Evolutionary conservation across 2,888 invertebrate genomes (phyloP).

Genomic region (Stenchaetothrips biformis): DNA sequence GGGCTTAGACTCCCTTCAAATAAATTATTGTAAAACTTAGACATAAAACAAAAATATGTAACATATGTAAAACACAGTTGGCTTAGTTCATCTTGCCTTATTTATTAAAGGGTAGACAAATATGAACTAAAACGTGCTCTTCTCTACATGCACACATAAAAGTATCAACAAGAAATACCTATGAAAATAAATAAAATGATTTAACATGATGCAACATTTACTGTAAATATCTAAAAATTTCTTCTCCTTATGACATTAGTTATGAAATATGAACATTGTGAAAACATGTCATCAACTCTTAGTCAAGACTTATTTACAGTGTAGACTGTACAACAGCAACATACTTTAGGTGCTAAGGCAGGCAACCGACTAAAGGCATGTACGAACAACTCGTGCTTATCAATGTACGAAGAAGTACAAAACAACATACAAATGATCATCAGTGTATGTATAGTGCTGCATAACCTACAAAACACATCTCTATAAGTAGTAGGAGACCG

Average conservation of each 20-base stretch:
- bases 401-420: neutral
- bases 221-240: constrained; percentile 4
- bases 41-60: constrained; percentile 11
- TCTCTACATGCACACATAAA: neutral
- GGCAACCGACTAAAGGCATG: neutral
- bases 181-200: constrained; percentile 24
- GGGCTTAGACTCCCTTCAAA: neutral
- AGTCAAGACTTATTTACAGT: constrained; percentile 3
- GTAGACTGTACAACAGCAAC: constrained; percentile 8
- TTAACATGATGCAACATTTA: constrained; percentile 16
- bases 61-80: neutral
- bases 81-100: neutral
- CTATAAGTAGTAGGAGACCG: too few species aligned
- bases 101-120: neutral
- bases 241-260: neutral
- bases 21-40: constrained; percentile 13
- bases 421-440: neutral
- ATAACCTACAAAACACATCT: too few species aligned
- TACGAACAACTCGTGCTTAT: neutral
- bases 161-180: constrained; percentile 12
- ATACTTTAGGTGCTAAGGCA: neutral
- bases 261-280: neutral
- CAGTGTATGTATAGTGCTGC: too few species aligned
- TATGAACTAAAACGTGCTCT: neutral
- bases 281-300: neutral